phyloP scores from a whole-genome alignment of 2,113 vertebrate species.

The Cavia aperea region DNA sequence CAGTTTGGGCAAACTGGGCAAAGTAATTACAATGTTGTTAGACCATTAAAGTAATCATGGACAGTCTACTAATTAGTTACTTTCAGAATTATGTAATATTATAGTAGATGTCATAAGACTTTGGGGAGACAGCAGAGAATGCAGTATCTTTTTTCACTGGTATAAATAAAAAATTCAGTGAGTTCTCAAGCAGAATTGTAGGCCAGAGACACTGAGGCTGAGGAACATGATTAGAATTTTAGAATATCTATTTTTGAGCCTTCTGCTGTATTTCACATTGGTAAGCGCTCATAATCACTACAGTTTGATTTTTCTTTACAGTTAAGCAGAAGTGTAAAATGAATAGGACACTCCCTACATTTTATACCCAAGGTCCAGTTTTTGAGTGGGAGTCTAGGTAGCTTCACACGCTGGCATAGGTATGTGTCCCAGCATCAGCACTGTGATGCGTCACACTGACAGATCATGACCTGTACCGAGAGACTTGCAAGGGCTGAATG shows the following conservation, averaged over 20 bases:
- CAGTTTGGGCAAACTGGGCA: neutral
- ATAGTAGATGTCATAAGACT: conserved; percentile 22
- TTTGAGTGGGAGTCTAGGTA: neutral
- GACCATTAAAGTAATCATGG: neutral
- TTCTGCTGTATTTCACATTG: neutral
- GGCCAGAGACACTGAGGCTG: no score
- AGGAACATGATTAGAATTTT: neutral
- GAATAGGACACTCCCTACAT: neutral
- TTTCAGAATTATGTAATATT: conserved; percentile 3
- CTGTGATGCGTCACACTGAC: neutral
- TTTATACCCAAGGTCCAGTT: neutral
- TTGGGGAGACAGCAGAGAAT: neutral
- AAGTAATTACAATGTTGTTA: conserved; percentile 27
- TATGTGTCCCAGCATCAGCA: neutral
- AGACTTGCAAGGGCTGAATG: neutral
- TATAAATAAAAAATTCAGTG: conserved; percentile 36
- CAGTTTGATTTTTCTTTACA: neutral
- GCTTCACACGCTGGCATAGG: neutral
- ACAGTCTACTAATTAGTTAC: neutral
- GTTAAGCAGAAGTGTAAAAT: neutral
- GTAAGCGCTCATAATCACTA: neutral
- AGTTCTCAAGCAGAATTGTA: neutral
- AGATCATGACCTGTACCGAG: neutral
- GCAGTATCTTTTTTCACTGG: neutral
- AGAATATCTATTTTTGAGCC: neutral